Conservation (phyloP, 2,797 vertebrate species). For the Perodicticus potto region DNA sequence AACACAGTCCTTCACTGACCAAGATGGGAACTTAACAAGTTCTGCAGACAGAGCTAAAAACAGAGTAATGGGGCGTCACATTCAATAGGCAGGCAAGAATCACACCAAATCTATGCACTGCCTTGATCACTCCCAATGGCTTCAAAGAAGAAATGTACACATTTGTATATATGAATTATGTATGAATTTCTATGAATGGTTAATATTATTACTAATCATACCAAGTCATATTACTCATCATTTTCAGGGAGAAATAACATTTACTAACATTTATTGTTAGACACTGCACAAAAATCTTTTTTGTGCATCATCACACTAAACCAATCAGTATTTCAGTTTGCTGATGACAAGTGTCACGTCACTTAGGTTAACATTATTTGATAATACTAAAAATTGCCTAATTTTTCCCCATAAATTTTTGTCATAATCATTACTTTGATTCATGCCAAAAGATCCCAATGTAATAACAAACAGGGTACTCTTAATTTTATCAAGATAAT, state of each 20-base stretch:
- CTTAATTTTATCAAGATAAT: background rate
- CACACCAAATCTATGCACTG: background rate
- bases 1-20: background rate
- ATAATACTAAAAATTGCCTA: slow-evolving; percentile 20
- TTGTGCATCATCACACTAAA: background rate
- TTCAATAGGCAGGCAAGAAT: background rate
- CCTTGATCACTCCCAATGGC: slow-evolving; percentile 18
- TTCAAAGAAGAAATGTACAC: slow-evolving; percentile 2
- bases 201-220: background rate
- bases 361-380: slow-evolving; percentile 37
- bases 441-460: slow-evolving; percentile 19
- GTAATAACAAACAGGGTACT: background rate
- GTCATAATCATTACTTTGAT: background rate
- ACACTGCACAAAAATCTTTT: background rate
- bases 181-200: background rate
- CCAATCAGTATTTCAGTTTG: slow-evolving; percentile 23
- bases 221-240: background rate
- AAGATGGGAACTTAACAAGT: background rate
- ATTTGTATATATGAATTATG: background rate
- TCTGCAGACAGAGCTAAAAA: background rate
- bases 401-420: background rate
- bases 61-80: background rate
- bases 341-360: background rate
- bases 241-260: slow-evolving; percentile 28
- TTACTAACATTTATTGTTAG: background rate